A percentile compares a stretch with the other conserved stretches of the same genome.
These are phyloP conservation scores for Bombus waltoni DNA, from an alignment of 1,140 invertebrate species.

Conservation along the genomic window DNA sequence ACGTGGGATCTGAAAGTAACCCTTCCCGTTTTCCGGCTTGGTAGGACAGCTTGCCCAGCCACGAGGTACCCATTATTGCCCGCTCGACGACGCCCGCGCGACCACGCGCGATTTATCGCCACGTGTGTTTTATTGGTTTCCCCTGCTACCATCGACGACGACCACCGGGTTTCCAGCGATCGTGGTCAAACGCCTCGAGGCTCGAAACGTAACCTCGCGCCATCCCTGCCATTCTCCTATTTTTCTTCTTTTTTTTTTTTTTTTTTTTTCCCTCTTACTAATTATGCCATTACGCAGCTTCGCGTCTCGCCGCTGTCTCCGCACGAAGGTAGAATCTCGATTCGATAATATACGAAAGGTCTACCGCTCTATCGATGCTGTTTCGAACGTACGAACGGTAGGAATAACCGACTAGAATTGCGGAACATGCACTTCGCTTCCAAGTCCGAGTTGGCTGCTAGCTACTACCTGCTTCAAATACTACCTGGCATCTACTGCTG, in stretches of 20 bases:
- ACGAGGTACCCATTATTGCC: conserved; percentile 72
- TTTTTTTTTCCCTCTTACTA: background rate
- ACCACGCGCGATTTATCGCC: conserved; percentile 71
- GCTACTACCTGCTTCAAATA: conserved; percentile 19
- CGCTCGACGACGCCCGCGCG: conserved; percentile 68
- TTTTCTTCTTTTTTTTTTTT: background rate
- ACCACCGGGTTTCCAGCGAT: conserved; percentile 52
- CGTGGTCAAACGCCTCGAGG: background rate
- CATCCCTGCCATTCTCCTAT: background rate
- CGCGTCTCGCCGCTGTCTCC: no score
- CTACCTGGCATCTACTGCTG: conserved; percentile 7
- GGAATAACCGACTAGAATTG: background rate
- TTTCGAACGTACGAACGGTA: background rate
- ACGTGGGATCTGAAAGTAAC: conserved; percentile 63
- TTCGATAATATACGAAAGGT: background rate
- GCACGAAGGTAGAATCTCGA: background rate
- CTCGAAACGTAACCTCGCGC: conserved; percentile 2
- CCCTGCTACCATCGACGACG: conserved; percentile 60
- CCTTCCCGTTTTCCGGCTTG: conserved; percentile 57
- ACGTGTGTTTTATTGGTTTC: conserved; percentile 73
- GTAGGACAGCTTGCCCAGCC: conserved; percentile 42
- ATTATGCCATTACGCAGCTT: background rate
- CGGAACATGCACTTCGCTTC: background rate
- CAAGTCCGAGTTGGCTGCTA: background rate
- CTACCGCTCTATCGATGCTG: background rate